Base-by-base conservation (phyloP, 2,113 vertebrate genomes). In the Halichoeres trimaculatus region DNA sequence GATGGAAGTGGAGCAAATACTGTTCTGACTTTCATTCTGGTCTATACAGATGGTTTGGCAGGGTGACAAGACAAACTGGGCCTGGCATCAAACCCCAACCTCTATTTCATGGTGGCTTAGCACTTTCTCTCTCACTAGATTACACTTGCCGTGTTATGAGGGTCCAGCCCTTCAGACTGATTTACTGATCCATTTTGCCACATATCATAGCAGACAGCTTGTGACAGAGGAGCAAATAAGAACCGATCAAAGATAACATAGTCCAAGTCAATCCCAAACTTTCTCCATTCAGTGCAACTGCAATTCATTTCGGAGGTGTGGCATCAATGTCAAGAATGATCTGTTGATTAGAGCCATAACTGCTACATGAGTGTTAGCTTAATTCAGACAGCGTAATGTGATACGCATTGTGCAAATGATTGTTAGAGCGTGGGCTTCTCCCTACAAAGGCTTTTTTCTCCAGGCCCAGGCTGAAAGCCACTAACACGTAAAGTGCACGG, bases 31-130 rank as follows among this genome's bases (percentile, higher is more conserved):
- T 92, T 88, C 86, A 76, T 83, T 81, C 81, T 84, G 83, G 86
- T 92, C 85, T 80, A 76, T 89, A 89, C 92, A 92, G 88, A 94
- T 92, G 93, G 92, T 94, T 93, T 94, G 93, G 91, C 91, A 85
- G 77, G 36, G 75, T 89, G 92, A 94, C 92, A 93, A 93, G 90
- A 91, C 86, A 94, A 94, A 93, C 93, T 93, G 87, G 76, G 91
- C 77, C 89, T 74, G 78, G 90, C 87, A 93, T 92, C 90, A 88
- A 93, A 91, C 84, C 78, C 90, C 84, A 90, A 91, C 89, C 86
- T 92, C 91, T 91, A 93, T 94, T 94, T 94, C 91, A 94, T 92
- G 90, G 92, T 92, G 87, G 90, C 90, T 94, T 93, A 93, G 88
- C 93, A 93, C 91, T 91, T 91, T 91, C 89, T 83, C 79, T 87